phyloP scores from a whole-genome alignment of 1,140 invertebrate genomes.

The Drepana arcuata region DNA sequence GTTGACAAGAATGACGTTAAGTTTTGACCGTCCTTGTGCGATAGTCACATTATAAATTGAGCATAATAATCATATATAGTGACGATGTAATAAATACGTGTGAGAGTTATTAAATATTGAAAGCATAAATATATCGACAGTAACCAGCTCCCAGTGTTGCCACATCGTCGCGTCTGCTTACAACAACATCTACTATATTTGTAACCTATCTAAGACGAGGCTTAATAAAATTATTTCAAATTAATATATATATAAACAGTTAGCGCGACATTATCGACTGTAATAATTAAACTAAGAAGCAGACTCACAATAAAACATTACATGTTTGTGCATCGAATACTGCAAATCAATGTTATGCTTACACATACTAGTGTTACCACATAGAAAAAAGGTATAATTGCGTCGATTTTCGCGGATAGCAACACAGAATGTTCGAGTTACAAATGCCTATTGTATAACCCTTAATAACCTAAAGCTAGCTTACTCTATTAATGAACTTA shows the following conservation, averaged over 20 bases:
- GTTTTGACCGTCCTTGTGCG: slow-evolving; percentile 11
- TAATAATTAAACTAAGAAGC: slow-evolving; percentile 33
- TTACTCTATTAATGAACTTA: slow-evolving; percentile 49
- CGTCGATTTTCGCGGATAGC: slow-evolving; percentile 32
- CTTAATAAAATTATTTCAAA: slow-evolving; percentile 32
- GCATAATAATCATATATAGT: slow-evolving; percentile 20
- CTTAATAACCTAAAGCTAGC: slow-evolving; percentile 52
- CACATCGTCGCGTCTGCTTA: slow-evolving; percentile 30
- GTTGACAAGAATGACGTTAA: no score
- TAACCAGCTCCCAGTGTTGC: slow-evolving; percentile 9
- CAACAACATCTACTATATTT: slow-evolving; percentile 60
- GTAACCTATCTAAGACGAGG: slow-evolving; percentile 58
- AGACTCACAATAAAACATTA: slow-evolving; percentile 24
- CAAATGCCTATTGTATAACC: slow-evolving; percentile 48
- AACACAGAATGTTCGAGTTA: slow-evolving; percentile 60
- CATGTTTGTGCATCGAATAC: slow-evolving; percentile 39
- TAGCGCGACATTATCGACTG: slow-evolving; percentile 44
- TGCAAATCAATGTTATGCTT: slow-evolving; percentile 29
- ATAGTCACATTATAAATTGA: slow-evolving; percentile 20
- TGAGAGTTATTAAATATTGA: no score
- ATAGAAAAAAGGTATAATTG: slow-evolving; percentile 23
- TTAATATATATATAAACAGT: slow-evolving; percentile 27
- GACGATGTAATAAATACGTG: no score
- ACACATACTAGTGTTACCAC: slow-evolving; percentile 29
- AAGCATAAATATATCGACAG: background rate